Evolutionary conservation across 2,797 vertebrate species (phyloP), one percentile per base, ranked within the genome.

Genomic region (Glyptemys insculpta): DNA sequence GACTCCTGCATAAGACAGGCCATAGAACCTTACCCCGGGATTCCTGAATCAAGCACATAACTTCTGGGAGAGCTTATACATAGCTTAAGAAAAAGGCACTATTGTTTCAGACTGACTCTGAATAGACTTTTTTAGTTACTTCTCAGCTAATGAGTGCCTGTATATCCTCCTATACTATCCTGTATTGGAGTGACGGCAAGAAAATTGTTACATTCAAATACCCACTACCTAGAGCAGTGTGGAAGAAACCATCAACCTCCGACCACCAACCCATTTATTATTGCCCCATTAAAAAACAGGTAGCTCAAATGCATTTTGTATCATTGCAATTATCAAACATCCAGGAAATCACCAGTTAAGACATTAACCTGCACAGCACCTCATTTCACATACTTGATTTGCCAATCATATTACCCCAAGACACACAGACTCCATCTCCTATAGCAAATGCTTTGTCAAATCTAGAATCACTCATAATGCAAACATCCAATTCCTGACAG

Each of bases 211-310:
- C 53, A 21, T 88, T 57, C 41, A 79, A 27, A 23, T 65, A 79
- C 3, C 4, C 3, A 34, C 18, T 87, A 44, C 2, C 0, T 0
- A 7, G 49, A 57, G 10, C 37, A 50, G 14, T 27, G 8, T 0
- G 21, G 44, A 88, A 52, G 86, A 91, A 25, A 83, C 12, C 15
- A n/a, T 0, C 74, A 18, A 18, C 37, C 44, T 87, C 34, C 19
- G 14, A 6, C 31, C 53, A 11, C 31, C 53, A 11, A 0, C 0
- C 5, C 53, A 21, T 44, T 27, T 78, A 31, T 49, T 88, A 83
- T 53, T 86, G 14, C 15, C 82, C 8, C 68, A 84, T 34, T 47
- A 8, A 25, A 53, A 44, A 91, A 11, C 0, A 1, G 47, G 37
- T 25, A 74, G 68, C 12, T 74, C 68, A 74, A 21, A 37, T 74